Conservation (phyloP, 2,113 vertebrate species). For the Ictidomys tridecemlineatus region DNA sequence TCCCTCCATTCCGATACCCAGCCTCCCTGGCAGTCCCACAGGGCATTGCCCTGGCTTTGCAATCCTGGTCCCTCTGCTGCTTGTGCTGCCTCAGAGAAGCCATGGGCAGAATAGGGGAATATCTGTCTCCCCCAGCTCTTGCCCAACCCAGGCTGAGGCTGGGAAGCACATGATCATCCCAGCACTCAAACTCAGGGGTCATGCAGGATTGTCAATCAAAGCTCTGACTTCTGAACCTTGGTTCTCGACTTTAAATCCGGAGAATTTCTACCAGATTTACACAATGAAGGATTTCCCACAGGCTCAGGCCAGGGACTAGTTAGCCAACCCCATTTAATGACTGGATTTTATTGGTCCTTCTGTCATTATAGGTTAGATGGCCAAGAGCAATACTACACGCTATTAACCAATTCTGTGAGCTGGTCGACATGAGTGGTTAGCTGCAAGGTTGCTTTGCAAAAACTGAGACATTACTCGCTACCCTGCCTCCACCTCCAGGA, state of each 20-base stretch:
- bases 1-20: not conserved
- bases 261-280: not conserved
- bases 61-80: fast-evolving
- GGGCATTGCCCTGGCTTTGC: not conserved
- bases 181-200: not conserved
- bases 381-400: not conserved
- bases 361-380: not conserved
- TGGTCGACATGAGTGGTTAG: not conserved
- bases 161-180: not conserved
- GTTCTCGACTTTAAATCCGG: not conserved
- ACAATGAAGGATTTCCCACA: not conserved
- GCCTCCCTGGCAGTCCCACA: not conserved
- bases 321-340: not conserved
- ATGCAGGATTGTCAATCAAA: not conserved
- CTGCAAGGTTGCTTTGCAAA: not conserved
- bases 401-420: not conserved
- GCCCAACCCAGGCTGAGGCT: not conserved
- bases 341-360: not conserved
- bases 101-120: fast-evolving
- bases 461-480: not conserved
- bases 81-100: not conserved
- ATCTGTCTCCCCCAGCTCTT: not conserved
- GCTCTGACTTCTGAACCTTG: not conserved
- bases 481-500: not conserved
- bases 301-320: not conserved